phyloP scores from a whole-genome alignment of 1,140 invertebrate species.

The Drosophila suzukii region DNA sequence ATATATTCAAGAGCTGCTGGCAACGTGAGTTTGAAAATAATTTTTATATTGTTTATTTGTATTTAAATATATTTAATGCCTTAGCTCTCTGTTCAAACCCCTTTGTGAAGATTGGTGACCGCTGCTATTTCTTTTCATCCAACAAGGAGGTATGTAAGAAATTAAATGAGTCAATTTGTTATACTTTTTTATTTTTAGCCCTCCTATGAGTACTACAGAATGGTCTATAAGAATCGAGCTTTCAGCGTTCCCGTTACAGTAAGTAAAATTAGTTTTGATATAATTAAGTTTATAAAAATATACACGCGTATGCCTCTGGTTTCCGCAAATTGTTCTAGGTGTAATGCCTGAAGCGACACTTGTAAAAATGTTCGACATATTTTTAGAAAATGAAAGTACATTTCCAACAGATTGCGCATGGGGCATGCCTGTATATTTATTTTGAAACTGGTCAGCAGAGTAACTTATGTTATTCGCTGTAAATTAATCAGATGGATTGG shows the following conservation, averaged over 20 bases:
- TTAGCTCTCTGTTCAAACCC: conserved; percentile 44
- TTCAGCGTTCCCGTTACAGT: conserved; percentile 59
- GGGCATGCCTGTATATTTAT: no score
- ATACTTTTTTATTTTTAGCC: conserved; percentile 17
- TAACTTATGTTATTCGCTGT: no score
- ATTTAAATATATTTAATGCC: neutral
- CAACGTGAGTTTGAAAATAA: conserved; percentile 4
- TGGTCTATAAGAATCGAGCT: conserved; percentile 48
- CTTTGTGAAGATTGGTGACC: conserved; percentile 53
- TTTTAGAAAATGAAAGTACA: no score
- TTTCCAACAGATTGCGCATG: no score
- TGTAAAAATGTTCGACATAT: no score
- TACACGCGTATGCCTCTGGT: no score
- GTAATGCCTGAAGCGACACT: no score
- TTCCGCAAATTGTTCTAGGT: no score
- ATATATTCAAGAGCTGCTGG: neutral
- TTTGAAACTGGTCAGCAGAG: no score
- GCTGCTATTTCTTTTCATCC: conserved; percentile 64
- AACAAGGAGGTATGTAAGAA: conserved; percentile 52
- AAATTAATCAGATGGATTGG: conserved; percentile 43
- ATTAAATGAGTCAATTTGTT: neutral
- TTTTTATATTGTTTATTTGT: no score
- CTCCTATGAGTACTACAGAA: conserved; percentile 57
- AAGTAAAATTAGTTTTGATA: neutral
- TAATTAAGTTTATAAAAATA: no score